These are phyloP conservation scores for Gastrophryne carolinensis DNA, from an alignment of 2,797 vertebrate species.

Conservation along the genomic window DNA sequence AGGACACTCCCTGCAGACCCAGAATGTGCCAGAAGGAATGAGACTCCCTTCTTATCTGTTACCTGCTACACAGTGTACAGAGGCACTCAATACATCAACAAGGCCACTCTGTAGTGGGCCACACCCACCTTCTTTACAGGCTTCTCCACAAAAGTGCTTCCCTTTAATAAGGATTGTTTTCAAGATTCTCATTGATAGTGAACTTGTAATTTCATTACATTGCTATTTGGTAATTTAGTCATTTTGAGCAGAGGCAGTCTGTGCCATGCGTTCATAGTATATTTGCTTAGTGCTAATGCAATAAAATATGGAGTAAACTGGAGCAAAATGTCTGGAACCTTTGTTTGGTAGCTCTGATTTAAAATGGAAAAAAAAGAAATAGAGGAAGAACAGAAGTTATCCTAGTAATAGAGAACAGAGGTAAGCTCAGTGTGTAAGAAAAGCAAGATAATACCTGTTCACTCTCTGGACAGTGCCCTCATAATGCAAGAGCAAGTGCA, in stretches of 20 bases:
- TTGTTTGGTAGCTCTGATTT: conserved; percentile 18
- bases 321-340: neutral
- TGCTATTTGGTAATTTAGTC: too few species aligned
- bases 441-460: conserved; percentile 31
- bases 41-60: too few species aligned
- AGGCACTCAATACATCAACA: too few species aligned
- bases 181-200: too few species aligned
- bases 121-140: too few species aligned
- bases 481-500: conserved; percentile 61
- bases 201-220: too few species aligned
- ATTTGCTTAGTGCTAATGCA: neutral
- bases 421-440: conserved; percentile 32
- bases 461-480: conserved; percentile 57
- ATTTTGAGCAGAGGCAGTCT: neutral
- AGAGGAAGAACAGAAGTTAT: conserved; percentile 5
- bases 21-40: too few species aligned
- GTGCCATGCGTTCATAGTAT: neutral
- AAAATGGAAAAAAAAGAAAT: neutral
- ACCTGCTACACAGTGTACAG: too few species aligned
- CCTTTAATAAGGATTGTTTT: too few species aligned
- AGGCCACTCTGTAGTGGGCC: too few species aligned
- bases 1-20: too few species aligned
- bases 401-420: conserved; percentile 13
- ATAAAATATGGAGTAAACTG: neutral
- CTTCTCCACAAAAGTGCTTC: too few species aligned